Base-by-base conservation (phyloP, 2,888 invertebrate genomes). In the Coremacera marginata region DNA sequence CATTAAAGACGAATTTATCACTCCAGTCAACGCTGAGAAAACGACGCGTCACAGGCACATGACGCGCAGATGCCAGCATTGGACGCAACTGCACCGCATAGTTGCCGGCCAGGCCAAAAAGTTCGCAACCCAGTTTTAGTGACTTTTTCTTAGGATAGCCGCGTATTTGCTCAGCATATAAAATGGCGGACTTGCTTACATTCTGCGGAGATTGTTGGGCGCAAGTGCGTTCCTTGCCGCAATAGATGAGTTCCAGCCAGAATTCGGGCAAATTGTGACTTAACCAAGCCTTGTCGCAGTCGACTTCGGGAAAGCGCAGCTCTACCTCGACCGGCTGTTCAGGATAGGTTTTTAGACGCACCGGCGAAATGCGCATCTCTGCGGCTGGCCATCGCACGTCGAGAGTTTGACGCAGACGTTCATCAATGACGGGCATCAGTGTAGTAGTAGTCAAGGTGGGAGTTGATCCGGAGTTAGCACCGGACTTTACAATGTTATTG, bases 361-460 rank as follows among this genome's bases (percentile, higher is more conserved):
- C 94, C 4, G 95, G 95, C 76, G 93, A 94, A 70, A 95, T 91
- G 71, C 92, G 92, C 82, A 96, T 88, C 79, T 92, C 92, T 0
- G 95, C 94, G 77, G 92, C 91, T 7, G 96, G 95, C 96, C 96
- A 96, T 88, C 94, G 91, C 7, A 96, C 95, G 83, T 96, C 95
- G 83, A 96, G 91, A 77, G 93, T 89, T 77, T 90, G 88, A 67
- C 85, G 82, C 51, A 89, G 78, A 3, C 88, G 85, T 82, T 89
- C 89, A 79, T 89, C 88, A 71, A 82, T 83, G 0, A 81, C 71
- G 0, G 87, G 87, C 84, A 87, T 85, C 37, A 87, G 76, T 0
- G 87, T 83, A 11, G 82, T 87, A 5, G 87, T 87, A 19, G 84
- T 87, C 60, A 84, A 68, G 3, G 82, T 80, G 78, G 67, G 44